Evolutionary conservation across 1,140 invertebrate species (phyloP).

Genomic region (Coptotermes formosanus): DNA sequence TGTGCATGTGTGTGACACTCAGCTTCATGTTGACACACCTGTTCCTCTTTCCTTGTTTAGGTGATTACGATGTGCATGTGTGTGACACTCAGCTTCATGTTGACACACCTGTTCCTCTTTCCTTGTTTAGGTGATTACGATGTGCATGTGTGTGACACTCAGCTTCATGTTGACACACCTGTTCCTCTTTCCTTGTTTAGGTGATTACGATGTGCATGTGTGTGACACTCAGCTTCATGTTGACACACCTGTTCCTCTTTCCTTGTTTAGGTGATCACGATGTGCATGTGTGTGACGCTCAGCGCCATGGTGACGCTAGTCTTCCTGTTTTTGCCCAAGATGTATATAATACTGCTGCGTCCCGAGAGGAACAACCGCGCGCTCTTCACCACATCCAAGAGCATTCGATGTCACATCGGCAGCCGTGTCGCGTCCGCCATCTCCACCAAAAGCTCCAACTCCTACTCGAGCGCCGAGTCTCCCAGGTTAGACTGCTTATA

Average conservation of each 20-base stretch:
- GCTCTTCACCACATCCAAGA: constrained; percentile 75
- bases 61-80: too few species aligned
- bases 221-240: constrained; percentile 68
- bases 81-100: too few species aligned
- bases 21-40: too few species aligned
- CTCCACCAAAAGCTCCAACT: constrained; percentile 31
- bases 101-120: too few species aligned
- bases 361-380: constrained; percentile 78
- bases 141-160: too few species aligned
- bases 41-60: too few species aligned
- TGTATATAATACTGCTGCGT: constrained; percentile 74
- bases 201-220: constrained; percentile 71
- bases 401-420: constrained; percentile 78
- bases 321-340: constrained; percentile 75
- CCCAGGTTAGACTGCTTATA: constrained; percentile 29
- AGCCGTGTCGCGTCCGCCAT: constrained; percentile 49
- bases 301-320: constrained; percentile 74
- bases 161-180: neutral
- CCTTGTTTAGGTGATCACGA: constrained; percentile 57
- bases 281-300: constrained; percentile 69
- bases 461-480: constrained; percentile 30
- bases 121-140: too few species aligned
- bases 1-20: too few species aligned
- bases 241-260: constrained; percentile 41
- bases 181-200: constrained; percentile 41